These are phyloP conservation scores for Megaceryle alcyon DNA, from an alignment of 2,797 vertebrate species.

Conservation along the genomic window DNA sequence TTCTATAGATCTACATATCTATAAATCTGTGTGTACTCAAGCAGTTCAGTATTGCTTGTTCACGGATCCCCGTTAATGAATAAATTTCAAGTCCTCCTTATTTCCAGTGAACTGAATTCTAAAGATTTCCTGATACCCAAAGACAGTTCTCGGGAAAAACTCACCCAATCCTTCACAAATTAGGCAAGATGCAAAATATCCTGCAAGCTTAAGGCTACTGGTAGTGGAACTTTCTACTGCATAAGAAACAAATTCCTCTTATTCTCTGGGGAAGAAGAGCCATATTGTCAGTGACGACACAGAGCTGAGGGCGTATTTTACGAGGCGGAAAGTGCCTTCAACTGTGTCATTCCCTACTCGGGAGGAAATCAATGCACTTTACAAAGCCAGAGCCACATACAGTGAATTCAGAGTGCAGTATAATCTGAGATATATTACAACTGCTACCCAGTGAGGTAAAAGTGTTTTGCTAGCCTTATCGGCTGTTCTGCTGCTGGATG, in stretches of 20 bases:
- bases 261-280: neutral
- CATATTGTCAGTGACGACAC: neutral
- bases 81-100: neutral
- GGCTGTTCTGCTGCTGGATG: neutral
- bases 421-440: neutral
- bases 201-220: neutral
- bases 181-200: neutral
- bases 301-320: neutral
- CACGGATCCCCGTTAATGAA: neutral
- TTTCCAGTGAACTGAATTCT: neutral
- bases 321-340: neutral
- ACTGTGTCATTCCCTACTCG: neutral
- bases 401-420: neutral
- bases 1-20: rapidly evolving
- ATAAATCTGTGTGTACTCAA: neutral
- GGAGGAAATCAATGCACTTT: neutral
- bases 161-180: neutral
- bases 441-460: neutral
- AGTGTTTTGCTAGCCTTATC: neutral
- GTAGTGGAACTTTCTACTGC: neutral
- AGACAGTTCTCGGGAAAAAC: neutral
- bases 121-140: neutral
- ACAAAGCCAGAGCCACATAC: neutral
- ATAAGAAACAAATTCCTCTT: neutral
- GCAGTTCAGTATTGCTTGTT: neutral